phyloP scores from a whole-genome alignment of 2,888 invertebrate species.

The Nomada ruficornis region DNA sequence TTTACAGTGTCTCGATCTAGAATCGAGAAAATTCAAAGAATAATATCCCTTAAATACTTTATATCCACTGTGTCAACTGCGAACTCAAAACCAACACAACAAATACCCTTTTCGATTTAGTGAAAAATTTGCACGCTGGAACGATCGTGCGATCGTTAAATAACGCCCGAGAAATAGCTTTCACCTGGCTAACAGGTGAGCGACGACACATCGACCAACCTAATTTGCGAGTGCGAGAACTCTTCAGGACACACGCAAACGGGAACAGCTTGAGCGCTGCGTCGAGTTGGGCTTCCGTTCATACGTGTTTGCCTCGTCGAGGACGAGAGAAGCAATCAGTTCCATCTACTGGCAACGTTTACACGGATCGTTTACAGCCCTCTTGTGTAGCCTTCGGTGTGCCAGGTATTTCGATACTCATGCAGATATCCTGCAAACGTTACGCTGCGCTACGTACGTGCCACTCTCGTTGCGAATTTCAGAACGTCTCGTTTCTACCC shows the following conservation, averaged over 20 bases:
- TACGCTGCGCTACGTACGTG: conserved; percentile 21
- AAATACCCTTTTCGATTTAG: neutral
- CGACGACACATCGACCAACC: conserved; percentile 15
- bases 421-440: conserved; percentile 62
- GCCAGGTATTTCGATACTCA: conserved; percentile 62
- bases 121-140: neutral
- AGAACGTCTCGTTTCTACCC: conserved; percentile 26
- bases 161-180: neutral
- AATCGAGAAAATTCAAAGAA: neutral
- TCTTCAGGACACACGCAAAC: conserved; percentile 10
- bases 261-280: conserved; percentile 18
- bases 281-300: conserved; percentile 36
- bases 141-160: neutral
- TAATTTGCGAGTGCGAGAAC: conserved; percentile 41
- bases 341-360: conserved; percentile 72
- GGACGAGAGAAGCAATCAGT: conserved; percentile 69
- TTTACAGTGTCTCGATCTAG: neutral
- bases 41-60: neutral
- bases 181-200: conserved; percentile 12
- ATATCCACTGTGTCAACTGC: neutral
- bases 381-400: conserved; percentile 60
- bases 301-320: conserved; percentile 47
- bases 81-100: no score
- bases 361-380: conserved; percentile 70
- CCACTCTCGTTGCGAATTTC: conserved; percentile 45